These are phyloP conservation scores for Scaptodrosophila latifasciaeformis DNA, from an alignment of 2,888 invertebrate genomes.

Conservation along the genomic window DNA sequence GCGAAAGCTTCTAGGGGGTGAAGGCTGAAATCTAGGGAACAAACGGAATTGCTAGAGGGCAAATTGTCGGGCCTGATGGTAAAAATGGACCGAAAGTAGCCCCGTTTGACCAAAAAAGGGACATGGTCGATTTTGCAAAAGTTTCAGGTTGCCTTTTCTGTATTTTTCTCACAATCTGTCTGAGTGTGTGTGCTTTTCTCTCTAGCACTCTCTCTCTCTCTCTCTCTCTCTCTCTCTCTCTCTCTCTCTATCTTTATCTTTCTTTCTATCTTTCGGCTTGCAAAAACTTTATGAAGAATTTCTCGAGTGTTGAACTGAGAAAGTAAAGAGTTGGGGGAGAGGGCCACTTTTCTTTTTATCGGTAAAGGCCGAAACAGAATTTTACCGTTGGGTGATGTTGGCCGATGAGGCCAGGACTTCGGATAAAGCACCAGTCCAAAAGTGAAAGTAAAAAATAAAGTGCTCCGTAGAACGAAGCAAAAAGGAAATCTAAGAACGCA, in stretches of 20 bases:
- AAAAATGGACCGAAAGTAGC: constrained; percentile 25
- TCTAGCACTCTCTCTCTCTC: too few relatives aligned
- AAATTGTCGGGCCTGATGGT: constrained; percentile 5
- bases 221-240: too few relatives aligned
- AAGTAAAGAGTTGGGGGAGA: constrained; percentile 47
- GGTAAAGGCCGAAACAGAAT: constrained; percentile 10
- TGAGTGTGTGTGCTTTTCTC: not conserved
- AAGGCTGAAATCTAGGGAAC: constrained; percentile 13
- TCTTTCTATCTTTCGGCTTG: too few relatives aligned
- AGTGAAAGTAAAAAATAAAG: too few relatives aligned
- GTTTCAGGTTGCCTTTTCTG: constrained; percentile 28
- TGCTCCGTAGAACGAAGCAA: too few relatives aligned
- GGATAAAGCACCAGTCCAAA: too few relatives aligned
- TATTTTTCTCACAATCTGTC: constrained; percentile 12
- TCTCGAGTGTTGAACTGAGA: too few relatives aligned
- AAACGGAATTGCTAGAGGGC: constrained; percentile 3
- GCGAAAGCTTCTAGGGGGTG: constrained; percentile 36
- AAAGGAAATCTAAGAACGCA: not conserved
- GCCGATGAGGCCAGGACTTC: not conserved
- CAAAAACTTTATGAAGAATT: too few relatives aligned
- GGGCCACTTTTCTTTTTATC: constrained; percentile 56
- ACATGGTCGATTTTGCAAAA: constrained; percentile 43
- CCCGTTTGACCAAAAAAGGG: constrained; percentile 1
- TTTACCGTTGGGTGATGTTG: too few relatives aligned
- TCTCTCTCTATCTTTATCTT: too few relatives aligned